These are phyloP conservation scores for Apomyelois bistriatella DNA, from an alignment of 2,888 invertebrate species.

Conservation along the genomic window DNA sequence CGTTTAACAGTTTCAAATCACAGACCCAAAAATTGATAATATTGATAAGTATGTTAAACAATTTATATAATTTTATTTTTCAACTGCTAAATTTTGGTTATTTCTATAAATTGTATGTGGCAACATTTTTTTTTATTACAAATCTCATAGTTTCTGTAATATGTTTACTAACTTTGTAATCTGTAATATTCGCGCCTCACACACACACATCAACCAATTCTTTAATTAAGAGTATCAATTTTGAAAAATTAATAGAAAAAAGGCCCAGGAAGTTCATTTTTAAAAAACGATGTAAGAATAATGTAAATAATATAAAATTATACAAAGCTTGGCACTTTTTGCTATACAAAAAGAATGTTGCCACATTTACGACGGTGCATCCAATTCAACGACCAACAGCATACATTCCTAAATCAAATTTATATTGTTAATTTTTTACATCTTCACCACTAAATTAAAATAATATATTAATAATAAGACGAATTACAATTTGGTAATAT, in stretches of 20 bases:
- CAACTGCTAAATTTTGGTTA: slow-evolving; percentile 28
- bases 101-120: slow-evolving; percentile 30
- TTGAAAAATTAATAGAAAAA: too few relatives aligned
- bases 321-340: slow-evolving; percentile 30
- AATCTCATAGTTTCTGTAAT: not conserved
- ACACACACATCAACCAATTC: too few relatives aligned
- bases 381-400: slow-evolving; percentile 29
- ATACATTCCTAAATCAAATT: slow-evolving; percentile 3
- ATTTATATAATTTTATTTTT: slow-evolving; percentile 19
- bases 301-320: too few relatives aligned
- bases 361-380: slow-evolving; percentile 37
- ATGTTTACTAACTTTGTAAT: too few relatives aligned
- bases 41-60: slow-evolving; percentile 30
- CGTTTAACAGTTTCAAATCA: not conserved
- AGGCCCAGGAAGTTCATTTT: too few relatives aligned
- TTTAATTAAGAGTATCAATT: too few relatives aligned
- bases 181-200: too few relatives aligned
- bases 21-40: too few relatives aligned
- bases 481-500: slow-evolving; percentile 4
- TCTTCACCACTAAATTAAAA: not conserved
- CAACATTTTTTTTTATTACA: slow-evolving; percentile 25
- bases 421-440: slow-evolving; percentile 8
- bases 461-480: not conserved
- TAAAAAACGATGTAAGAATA: too few relatives aligned
- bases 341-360: slow-evolving; percentile 27